phyloP scores from a whole-genome alignment of 1,140 invertebrate genomes.

The Bombus pascuorum region DNA sequence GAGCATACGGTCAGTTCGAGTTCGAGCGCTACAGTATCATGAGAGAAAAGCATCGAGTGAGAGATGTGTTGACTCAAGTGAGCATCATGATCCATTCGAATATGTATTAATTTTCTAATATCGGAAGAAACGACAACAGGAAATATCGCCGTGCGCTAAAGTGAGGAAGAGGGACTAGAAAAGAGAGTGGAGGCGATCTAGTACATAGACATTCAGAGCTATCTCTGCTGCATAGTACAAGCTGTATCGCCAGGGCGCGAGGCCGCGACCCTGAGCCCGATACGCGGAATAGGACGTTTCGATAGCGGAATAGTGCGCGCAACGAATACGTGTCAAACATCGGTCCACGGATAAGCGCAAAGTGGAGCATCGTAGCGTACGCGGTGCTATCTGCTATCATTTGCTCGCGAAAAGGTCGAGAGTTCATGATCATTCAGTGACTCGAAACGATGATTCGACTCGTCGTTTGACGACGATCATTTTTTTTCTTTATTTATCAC shows the following conservation, averaged over 20 bases:
- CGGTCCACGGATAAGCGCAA: slow-evolving; percentile 43
- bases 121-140: slow-evolving; percentile 3
- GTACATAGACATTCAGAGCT: neutral
- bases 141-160: neutral
- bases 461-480: slow-evolving; percentile 45
- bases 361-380: slow-evolving; percentile 35
- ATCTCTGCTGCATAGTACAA: slow-evolving; percentile 29
- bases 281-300: slow-evolving; percentile 47
- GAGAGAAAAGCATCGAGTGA: neutral
- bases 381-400: slow-evolving; percentile 27
- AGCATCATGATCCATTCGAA: neutral
- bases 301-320: slow-evolving; percentile 29
- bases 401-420: slow-evolving; percentile 57
- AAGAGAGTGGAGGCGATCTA: neutral
- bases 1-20: neutral
- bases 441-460: slow-evolving; percentile 52
- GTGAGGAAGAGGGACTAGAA: neutral
- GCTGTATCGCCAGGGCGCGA: slow-evolving; percentile 59
- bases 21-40: neutral
- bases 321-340: slow-evolving; percentile 43
- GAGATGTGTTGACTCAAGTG: neutral
- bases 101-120: slow-evolving; percentile 7
- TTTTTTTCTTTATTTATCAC: slow-evolving; percentile 5
- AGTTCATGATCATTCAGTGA: slow-evolving; percentile 55
- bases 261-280: slow-evolving; percentile 73